Conservation (phyloP, 2,888 invertebrate species). For the Biston stratarius region DNA sequence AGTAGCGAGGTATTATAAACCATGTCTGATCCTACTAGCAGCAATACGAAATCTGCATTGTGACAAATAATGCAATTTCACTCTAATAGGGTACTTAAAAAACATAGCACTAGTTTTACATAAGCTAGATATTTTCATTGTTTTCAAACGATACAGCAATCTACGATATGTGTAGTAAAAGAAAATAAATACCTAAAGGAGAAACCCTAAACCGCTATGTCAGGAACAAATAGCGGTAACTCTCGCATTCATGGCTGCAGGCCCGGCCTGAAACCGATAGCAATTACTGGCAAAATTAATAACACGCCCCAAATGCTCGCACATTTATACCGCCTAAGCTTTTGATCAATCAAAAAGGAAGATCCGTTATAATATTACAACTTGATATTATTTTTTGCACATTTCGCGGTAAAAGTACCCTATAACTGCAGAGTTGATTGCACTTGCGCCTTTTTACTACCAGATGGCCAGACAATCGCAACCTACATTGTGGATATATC, state of each 20-base stretch:
- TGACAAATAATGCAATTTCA: too few relatives aligned
- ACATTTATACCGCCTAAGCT: constrained; percentile 67
- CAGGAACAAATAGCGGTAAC: constrained; percentile 86
- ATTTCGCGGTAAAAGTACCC: not conserved
- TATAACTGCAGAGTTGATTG: too few relatives aligned
- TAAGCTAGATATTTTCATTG: not conserved
- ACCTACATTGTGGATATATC: too few relatives aligned
- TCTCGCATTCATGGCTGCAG: constrained; percentile 86
- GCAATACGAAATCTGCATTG: too few relatives aligned
- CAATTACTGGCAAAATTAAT: constrained; percentile 86
- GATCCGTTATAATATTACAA: constrained; percentile 1
- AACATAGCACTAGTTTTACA: not conserved
- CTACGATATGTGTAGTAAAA: constrained; percentile 77
- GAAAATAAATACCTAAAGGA: constrained; percentile 84
- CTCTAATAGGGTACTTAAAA: too few relatives aligned
- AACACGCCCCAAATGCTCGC: constrained; percentile 85
- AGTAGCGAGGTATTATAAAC: too few relatives aligned
- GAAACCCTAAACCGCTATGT: constrained; percentile 84
- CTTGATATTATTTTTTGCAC: not conserved
- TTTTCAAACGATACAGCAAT: constrained; percentile 70
- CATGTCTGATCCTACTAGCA: too few relatives aligned
- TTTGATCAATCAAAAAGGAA: constrained; percentile 13
- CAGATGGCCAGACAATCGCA: too few relatives aligned
- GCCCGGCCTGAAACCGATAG: constrained; percentile 83
- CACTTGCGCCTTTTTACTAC: too few relatives aligned